Evolutionary conservation across 2,797 vertebrate species (phyloP).

Genomic region (Tragelaphus oryx): DNA sequence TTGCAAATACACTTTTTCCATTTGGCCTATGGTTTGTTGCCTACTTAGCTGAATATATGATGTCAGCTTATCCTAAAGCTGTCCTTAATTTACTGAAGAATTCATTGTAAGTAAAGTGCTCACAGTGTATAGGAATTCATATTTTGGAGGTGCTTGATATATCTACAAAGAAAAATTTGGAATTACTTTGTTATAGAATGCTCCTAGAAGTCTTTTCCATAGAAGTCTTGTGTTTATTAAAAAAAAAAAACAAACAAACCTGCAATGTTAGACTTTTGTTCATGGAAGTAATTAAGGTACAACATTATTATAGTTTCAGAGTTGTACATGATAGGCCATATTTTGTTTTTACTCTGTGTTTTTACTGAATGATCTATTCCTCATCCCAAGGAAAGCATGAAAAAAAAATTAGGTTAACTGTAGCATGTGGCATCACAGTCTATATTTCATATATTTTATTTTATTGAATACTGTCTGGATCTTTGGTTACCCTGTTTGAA

Average conservation of each 20-base stretch:
- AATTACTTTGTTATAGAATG: constrained; percentile 88
- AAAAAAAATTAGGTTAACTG: constrained; percentile 92
- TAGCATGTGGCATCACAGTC: constrained; percentile 93
- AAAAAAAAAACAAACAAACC: background rate
- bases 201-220: constrained; percentile 91
- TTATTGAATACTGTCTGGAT: constrained; percentile 88
- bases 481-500: constrained; percentile 94
- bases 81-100: constrained; percentile 84
- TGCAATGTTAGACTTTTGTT: constrained; percentile 90
- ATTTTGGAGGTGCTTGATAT: constrained; percentile 89
- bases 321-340: constrained; percentile 89
- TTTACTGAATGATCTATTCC: constrained; percentile 90
- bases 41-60: constrained; percentile 85
- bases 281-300: constrained; percentile 95
- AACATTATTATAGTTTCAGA: constrained; percentile 90
- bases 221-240: constrained; percentile 89
- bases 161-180: constrained; percentile 85
- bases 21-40: constrained; percentile 89
- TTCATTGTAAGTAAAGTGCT: constrained; percentile 86
- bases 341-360: constrained; percentile 92
- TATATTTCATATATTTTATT: constrained; percentile 85
- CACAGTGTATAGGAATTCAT: constrained; percentile 89
- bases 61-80: constrained; percentile 86
- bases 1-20: constrained; percentile 82
- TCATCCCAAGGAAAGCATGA: constrained; percentile 91